phyloP scores from a whole-genome alignment of 2,113 vertebrate genomes.

The Geococcyx californianus region DNA sequence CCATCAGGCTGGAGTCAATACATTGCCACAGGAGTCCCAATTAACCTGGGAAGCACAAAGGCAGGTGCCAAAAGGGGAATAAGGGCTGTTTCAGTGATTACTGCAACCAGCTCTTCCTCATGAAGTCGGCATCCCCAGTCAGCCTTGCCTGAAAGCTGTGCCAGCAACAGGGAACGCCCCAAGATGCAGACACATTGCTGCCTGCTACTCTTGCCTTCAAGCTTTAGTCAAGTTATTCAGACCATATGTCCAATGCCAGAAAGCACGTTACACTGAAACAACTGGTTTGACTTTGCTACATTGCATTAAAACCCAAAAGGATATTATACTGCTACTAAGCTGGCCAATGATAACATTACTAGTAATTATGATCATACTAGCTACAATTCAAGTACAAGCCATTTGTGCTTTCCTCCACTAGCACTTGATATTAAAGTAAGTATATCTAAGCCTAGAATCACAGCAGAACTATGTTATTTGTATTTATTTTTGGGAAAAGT shows the following conservation, averaged over 20 bases:
- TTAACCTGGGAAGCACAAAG: not conserved
- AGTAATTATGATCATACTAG: not conserved
- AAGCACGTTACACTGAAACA: not conserved
- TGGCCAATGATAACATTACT: not conserved
- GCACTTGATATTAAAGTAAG: not conserved
- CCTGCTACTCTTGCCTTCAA: not conserved
- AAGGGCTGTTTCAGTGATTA: not conserved
- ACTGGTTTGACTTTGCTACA: not conserved
- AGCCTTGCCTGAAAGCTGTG: not conserved
- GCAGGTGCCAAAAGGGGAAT: not conserved
- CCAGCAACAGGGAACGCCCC: rapidly evolving
- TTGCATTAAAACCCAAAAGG: not conserved
- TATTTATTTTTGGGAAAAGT: not conserved
- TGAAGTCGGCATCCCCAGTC: not conserved
- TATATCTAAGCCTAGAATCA: not conserved
- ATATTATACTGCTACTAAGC: not conserved
- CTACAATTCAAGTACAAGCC: not conserved
- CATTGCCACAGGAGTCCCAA: not conserved
- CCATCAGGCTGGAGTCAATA: rapidly evolving
- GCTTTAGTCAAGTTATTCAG: not conserved
- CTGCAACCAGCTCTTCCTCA: not conserved
- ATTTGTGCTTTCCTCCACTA: not conserved
- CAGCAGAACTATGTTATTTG: not conserved
- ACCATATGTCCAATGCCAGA: not conserved
- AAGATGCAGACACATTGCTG: not conserved